These are phyloP conservation scores for Rotaria magnacalcarata DNA, from an alignment of 2,888 invertebrate genomes.

Conservation along the genomic window DNA sequence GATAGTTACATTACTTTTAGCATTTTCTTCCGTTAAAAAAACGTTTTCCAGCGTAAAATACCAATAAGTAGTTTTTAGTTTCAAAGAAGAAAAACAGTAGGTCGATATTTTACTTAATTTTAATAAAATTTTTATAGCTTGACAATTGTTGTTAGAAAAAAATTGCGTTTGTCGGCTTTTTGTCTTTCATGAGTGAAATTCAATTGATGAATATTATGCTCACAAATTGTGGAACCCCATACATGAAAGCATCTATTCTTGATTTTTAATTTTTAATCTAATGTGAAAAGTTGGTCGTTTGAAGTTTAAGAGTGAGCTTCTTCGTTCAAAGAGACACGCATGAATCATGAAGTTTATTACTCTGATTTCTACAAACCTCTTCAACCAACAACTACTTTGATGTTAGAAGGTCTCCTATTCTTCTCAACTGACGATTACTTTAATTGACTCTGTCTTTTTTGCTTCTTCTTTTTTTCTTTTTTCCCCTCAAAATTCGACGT, in stretches of 20 bases:
- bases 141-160: no score
- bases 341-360: not conserved
- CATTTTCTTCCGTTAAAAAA: no score
- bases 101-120: no score
- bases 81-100: no score
- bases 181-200: not conserved
- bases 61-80: no score
- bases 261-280: not conserved
- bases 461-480: not conserved
- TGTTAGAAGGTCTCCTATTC: not conserved
- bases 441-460: constrained; percentile 19
- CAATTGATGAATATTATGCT: not conserved
- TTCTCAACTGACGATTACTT: not conserved
- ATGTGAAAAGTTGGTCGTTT: not conserved
- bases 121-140: no score
- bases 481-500: not conserved
- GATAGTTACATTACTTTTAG: no score
- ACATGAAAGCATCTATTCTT: not conserved
- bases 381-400: not conserved
- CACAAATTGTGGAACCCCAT: not conserved
- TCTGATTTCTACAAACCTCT: not conserved
- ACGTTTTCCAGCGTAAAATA: no score
- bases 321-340: not conserved
- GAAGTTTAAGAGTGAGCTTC: not conserved
- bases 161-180: no score